Base-by-base conservation (phyloP, 2,113 vertebrate species). In the Cynopterus brachyotis region DNA sequence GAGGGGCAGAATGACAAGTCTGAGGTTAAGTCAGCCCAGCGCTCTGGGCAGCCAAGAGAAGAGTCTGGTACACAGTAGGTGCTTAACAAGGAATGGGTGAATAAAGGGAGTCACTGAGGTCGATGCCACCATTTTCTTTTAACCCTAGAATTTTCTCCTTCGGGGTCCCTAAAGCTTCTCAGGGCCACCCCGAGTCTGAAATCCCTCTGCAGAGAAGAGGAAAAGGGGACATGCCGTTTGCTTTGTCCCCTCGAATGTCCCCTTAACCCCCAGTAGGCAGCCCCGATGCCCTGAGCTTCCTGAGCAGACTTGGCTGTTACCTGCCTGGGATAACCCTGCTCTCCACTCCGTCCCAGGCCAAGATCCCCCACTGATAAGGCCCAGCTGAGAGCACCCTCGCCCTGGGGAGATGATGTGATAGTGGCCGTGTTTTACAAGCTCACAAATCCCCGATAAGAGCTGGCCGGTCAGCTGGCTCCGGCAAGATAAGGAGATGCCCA, bases 401-500 rank as follows among this genome's bases (percentile, higher is more conserved):
- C 91, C 73, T 32, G 1, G 88, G 57, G 91, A 84, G 90, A 96
- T 96, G 95, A 67, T 0, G 0, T 15, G 96, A 97, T 96, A 97
- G 91, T 22, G 0, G 8, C 84, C 94, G 3, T 97, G 96, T 97
- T 91, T 80, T 97, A 97, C 97, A 97, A 96, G 95, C 97, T 92
- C 75, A 75, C 81, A 95, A 97, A 96, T 96, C 95, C 47, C 22
- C 0, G 94, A 97, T 97, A 96, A 98, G 69, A 57, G 79, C 69
- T 0, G 37, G 72, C 89, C 24, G 9, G 72, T 42, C n/a, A 11
- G 50, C 96, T 96, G 92, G 86, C 64, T 90, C 88, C 6, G 1
- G 81, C 0, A n/a, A 95, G 96, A 96, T 96, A 97, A 97, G 93
- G 60, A n/a, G 4, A 8, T n/a, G 84, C 72, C 90, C 62, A 2